Conservation (phyloP, 2,113 vertebrate genomes). For the Corapipo altera region DNA sequence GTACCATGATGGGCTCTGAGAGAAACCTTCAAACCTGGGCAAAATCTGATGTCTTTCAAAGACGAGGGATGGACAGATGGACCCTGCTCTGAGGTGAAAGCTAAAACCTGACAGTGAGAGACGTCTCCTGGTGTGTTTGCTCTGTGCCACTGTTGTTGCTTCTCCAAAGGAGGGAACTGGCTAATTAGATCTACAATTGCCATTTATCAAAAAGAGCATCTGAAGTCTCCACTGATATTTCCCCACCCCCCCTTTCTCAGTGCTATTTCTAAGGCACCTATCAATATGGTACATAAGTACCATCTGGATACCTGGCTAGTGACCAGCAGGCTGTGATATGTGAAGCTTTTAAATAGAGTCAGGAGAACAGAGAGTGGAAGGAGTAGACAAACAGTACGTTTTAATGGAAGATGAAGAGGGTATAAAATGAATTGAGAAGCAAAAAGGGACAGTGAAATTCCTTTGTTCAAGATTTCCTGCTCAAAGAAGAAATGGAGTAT, state of each 20-base stretch:
- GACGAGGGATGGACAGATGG: neutral
- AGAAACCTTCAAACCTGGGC: neutral
- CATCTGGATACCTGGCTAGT: conserved; percentile 46
- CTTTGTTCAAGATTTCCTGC: neutral
- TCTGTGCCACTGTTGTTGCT: neutral
- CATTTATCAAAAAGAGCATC: conserved; percentile 27
- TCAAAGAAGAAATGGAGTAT: neutral
- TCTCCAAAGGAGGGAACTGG: neutral
- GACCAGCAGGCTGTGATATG: conserved; percentile 15
- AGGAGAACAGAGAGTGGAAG: neutral
- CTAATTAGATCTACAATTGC: neutral
- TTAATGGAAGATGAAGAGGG: neutral
- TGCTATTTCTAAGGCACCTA: conserved; percentile 18
- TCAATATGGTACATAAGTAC: neutral
- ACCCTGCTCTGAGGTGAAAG: neutral
- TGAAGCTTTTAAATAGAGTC: neutral
- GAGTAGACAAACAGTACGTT: neutral
- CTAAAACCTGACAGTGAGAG: neutral
- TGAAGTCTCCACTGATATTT: conserved; percentile 1
- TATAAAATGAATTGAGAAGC: neutral
- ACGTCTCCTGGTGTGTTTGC: neutral
- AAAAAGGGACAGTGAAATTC: neutral
- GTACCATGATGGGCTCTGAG: neutral
- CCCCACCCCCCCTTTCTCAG: neutral
- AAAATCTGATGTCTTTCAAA: neutral